Evolutionary conservation across 2,888 invertebrate species (phyloP), one percentile per base, ranked within the genome.

Genomic region (Idaea biselata): DNA sequence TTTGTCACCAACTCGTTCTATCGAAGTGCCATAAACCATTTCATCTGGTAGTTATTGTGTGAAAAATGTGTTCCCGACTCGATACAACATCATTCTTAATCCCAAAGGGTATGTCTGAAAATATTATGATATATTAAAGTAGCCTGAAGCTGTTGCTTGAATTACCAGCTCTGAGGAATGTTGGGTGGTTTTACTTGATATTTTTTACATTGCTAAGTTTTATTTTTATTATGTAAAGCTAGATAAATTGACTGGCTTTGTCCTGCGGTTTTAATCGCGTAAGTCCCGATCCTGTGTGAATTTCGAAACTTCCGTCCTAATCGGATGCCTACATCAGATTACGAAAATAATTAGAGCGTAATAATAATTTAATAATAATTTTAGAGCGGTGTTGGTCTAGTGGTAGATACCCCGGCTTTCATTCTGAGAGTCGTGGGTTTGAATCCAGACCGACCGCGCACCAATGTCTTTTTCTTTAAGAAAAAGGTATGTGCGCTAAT

Each of bases 31-130:
- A 58, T 65, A 68, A 70, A 71, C 64, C 68, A 70, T 69, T 68
- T 69, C 66, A 67, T 67, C 65, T 59, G 59, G 63, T 61, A 63
- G 44, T 68, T 68, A 71, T 72, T 70, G 70, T 74, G 71, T 79
- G 77, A 81, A 78, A 80, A 82, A 82, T 82, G 75, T 73, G 74
- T 71, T 72, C 73, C 76, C 78, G 82, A 84, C 87, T 83, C 44
- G 84, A 86, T 85, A 84, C 84, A 85, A 82, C 79, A 80, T 82
- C 80, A 77, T 68, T 72, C 76, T 70, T 79, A 80, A 79, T 82
- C 81, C 82, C 76, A 60, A 60, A 67, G 76, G 81, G 79, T 75
- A 72, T 64, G 64, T 68, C 73, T 73, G 77, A 71, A 76, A 80
- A 81, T 77, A 82, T 80, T 79, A 84, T 83, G 83, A 84, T 85